phyloP scores from a whole-genome alignment of 1,140 invertebrate species.

The Schlechtendalia chinensis region DNA sequence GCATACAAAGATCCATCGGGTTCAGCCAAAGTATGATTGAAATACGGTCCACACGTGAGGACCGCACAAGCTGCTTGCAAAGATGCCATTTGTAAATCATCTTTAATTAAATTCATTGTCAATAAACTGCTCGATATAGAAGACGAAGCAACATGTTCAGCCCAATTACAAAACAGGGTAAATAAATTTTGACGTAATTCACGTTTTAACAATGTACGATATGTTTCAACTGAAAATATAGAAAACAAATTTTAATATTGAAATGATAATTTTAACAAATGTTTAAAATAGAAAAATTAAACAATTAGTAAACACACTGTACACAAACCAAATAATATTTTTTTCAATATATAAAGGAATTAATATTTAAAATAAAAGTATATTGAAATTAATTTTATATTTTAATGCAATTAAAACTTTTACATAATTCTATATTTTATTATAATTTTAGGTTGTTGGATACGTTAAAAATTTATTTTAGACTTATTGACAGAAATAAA shows the following conservation, averaged over 20 bases:
- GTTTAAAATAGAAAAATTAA: too few relatives aligned
- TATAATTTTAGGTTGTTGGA: too few relatives aligned
- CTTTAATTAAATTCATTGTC: conserved; percentile 48
- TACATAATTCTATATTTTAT: too few relatives aligned
- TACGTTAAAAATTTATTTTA: too few relatives aligned
- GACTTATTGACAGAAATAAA: too few relatives aligned
- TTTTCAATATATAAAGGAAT: too few relatives aligned
- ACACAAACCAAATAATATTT: too few relatives aligned
- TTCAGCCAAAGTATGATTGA: conserved; percentile 86
- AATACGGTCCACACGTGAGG: conserved; percentile 91
- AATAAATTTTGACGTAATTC: conserved; percentile 86
- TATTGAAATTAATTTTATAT: too few relatives aligned
- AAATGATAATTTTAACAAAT: too few relatives aligned
- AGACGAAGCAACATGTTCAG: conserved; percentile 68
- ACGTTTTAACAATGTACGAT: conserved; percentile 79
- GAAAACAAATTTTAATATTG: conserved; percentile 77
- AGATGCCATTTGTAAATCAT: conserved; percentile 66
- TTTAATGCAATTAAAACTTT: too few relatives aligned
- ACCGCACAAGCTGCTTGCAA: conserved; percentile 90
- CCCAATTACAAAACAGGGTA: conserved; percentile 89
- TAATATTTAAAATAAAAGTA: too few relatives aligned
- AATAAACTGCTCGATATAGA: conserved; percentile 11
- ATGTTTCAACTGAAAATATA: conserved; percentile 87
- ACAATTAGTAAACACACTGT: too few relatives aligned
- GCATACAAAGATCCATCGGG: conserved; percentile 78